Evolutionary conservation across 2,797 vertebrate species (phyloP).

Genomic region (Helarctos malayanus): DNA sequence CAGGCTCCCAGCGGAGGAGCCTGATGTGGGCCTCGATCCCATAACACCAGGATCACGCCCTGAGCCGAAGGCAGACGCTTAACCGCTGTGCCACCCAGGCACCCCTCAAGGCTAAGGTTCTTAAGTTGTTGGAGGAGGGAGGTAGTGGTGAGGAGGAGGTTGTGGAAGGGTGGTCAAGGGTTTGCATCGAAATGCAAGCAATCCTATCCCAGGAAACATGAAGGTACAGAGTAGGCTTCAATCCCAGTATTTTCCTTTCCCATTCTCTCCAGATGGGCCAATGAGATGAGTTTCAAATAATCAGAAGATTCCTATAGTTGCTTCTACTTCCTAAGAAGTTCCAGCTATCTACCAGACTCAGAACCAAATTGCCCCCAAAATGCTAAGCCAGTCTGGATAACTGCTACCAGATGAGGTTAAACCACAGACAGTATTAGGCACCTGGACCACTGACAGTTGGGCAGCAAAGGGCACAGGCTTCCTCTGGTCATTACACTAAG

Average conservation of each 20-base stretch:
- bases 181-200: neutral
- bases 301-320: neutral
- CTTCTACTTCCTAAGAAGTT: neutral
- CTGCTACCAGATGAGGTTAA: neutral
- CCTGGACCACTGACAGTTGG: neutral
- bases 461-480: neutral
- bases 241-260: neutral
- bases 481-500: neutral
- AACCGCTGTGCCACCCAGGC: too few species aligned
- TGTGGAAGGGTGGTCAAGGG: neutral
- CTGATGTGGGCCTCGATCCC: too few species aligned
- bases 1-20: too few species aligned
- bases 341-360: neutral
- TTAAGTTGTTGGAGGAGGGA: neutral
- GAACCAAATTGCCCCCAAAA: neutral
- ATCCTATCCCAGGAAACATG: neutral
- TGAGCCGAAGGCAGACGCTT: too few species aligned
- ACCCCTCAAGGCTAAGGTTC: neutral
- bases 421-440: neutral
- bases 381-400: neutral
- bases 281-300: conserved; percentile 6
- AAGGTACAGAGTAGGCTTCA: neutral
- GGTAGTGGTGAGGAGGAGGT: neutral
- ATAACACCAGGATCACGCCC: too few species aligned
- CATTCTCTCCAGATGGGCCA: neutral